These are phyloP conservation scores for Entosphenus tridentatus DNA, from an alignment of 2,113 vertebrate species.

Conservation along the genomic window DNA sequence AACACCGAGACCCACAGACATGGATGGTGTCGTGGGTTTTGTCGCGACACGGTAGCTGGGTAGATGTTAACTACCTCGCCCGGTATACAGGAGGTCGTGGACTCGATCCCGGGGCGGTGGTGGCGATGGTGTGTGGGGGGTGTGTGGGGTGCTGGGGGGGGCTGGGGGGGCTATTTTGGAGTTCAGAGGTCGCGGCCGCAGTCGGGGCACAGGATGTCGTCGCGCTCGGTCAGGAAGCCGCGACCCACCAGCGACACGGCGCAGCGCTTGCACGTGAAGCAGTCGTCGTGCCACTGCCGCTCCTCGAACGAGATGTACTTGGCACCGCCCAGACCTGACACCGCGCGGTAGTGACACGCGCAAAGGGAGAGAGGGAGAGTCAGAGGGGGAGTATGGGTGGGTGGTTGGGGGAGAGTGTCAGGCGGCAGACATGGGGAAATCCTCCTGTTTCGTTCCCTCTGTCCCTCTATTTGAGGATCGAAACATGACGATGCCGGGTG, in stretches of 20 bases:
- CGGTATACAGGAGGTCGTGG: too few species aligned
- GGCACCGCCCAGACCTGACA: constrained; percentile 61
- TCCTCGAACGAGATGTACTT: constrained; percentile 98
- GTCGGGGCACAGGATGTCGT: constrained; percentile 85
- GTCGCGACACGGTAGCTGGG: too few species aligned
- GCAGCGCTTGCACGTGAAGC: constrained; percentile 96
- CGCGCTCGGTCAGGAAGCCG: constrained; percentile 81
- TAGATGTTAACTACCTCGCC: too few species aligned
- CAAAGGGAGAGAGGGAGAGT: neutral
- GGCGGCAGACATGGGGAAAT: too few species aligned
- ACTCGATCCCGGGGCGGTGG: too few species aligned
- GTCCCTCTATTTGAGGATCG: too few species aligned
- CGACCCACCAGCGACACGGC: constrained; percentile 76
- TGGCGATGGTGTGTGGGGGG: too few species aligned
- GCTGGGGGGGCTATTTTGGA: neutral
- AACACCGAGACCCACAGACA: too few species aligned
- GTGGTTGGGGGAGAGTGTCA: constrained; percentile 9
- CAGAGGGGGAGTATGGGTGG: neutral
- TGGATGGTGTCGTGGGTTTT: too few species aligned
- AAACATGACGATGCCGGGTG: too few species aligned
- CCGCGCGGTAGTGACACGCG: neutral
- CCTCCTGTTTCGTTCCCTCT: too few species aligned
- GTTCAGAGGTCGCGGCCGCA: constrained; percentile 20
- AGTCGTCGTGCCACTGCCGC: constrained; percentile 94
- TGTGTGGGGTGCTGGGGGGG: too few species aligned